Percentiles rank a stretch among this genome's conserved stretches.
Evolutionary conservation across 2,888 invertebrate genomes (phyloP).

Genomic region (Cetonia aurata): DNA sequence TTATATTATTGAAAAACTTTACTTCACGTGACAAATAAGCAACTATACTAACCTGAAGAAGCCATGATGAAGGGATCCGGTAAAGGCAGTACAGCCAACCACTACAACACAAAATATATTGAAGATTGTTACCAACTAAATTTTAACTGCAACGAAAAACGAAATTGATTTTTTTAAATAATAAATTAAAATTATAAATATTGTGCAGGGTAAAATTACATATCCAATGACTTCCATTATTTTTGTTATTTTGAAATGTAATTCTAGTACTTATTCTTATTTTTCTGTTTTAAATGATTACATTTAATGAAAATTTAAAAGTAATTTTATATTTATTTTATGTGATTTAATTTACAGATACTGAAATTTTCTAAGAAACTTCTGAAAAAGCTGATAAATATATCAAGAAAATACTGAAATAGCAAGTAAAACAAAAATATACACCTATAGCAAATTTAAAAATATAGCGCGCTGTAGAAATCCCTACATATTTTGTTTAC

Average conservation of each 20-base stretch:
- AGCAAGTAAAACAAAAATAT: neutral
- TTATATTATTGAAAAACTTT: slow-evolving; percentile 31
- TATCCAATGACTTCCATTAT: too few species aligned
- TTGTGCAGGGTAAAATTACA: too few species aligned
- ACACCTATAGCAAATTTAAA: slow-evolving; percentile 6
- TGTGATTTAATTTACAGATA: too few species aligned
- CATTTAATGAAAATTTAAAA: too few species aligned
- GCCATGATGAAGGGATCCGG: slow-evolving; percentile 74
- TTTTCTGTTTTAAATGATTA: too few species aligned
- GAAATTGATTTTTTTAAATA: neutral
- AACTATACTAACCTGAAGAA: slow-evolving; percentile 77
- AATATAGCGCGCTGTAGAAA: slow-evolving; percentile 19
- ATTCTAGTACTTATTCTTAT: too few species aligned
- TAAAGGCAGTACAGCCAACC: slow-evolving; percentile 47
- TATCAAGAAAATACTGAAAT: neutral
- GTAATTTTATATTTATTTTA: too few species aligned
- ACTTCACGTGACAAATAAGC: slow-evolving; percentile 66
- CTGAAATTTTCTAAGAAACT: too few species aligned
- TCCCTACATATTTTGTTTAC: slow-evolving; percentile 43
- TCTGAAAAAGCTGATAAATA: neutral
- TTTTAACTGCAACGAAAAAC: neutral
- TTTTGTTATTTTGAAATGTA: too few species aligned
- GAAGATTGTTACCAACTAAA: slow-evolving; percentile 25
- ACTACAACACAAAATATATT: slow-evolving; percentile 9
- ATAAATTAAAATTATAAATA: neutral